Base-by-base conservation (phyloP, 35 echinoderm and acorn worm species). In the Apostichopus japonicus region DNA sequence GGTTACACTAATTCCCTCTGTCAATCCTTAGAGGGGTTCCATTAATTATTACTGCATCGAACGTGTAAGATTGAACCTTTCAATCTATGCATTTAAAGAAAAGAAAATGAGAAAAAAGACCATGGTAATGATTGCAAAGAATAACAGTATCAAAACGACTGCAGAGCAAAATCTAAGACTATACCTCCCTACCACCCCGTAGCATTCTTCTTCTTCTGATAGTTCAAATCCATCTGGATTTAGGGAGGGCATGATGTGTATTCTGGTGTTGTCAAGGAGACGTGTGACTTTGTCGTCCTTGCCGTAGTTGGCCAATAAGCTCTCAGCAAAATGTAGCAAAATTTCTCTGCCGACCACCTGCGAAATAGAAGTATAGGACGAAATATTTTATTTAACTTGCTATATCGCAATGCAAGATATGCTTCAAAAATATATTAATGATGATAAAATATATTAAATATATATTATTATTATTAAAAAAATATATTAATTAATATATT, bases 181-280 rank as follows among this genome's bases (percentile, higher is more conserved):
- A 4, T 93, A 93, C 92, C 95, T 91, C 86, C 89, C 87, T 1
- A 90, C 53, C 44, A 88, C 24, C n/a, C 95, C 92, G 17, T 81
- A 72, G 77, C 95, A 96, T 13, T 78, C 57, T 82, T 73, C 91
- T 25, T 73, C 57, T 14, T 25, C 27, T 54, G 93, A 80, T 10
- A 82, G 79, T 90, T 93, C 96, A 92, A 97, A 97, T 15, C 96
- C 96, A 82, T 97, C 96, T 14, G 96, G 96, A 51, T 97, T 97
- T 92, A 97, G 93, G 8, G 96, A 91, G 10, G 94, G 79, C 59
- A 97, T 52, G 62, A 97, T 91, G 72, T 97, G 96, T 52, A 97
- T 92, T 24, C 96, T 53, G 22, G 96, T 97, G 72, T 80, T 93
- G 82, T 97, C 96, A 6, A 97, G 57, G 56, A 97, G 79, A 56